phyloP scores from a whole-genome alignment of 2,888 invertebrate species.

The Pristionchus entomophagus region DNA sequence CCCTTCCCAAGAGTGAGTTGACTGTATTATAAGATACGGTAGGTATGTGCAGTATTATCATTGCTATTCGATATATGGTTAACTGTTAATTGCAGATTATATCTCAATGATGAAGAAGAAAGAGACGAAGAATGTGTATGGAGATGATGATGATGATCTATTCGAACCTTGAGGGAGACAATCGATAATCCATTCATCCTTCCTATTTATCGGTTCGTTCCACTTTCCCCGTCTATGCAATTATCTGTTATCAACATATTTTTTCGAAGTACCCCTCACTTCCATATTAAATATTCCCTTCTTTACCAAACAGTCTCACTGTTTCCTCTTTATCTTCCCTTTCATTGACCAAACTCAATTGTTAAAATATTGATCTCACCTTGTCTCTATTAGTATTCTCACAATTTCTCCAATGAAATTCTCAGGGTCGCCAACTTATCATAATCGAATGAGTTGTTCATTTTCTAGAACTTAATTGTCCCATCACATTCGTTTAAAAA shows the following conservation, averaged over 20 bases:
- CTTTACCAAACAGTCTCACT: no score
- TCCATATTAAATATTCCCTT: no score
- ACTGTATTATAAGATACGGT: background rate
- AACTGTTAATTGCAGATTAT: background rate
- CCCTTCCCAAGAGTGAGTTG: background rate
- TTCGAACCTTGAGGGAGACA: background rate
- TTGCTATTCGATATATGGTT: background rate
- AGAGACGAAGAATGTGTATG: background rate
- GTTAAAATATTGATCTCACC: no score
- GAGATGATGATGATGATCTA: background rate
- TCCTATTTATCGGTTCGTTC: background rate
- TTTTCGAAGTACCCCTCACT: background rate
- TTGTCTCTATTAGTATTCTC: no score
- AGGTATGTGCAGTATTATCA: no score
- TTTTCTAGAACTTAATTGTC: no score
- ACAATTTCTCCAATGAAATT: no score
- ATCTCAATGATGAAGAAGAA: constrained; percentile 9
- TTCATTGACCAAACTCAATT: no score
- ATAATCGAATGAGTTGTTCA: no score
- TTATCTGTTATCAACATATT: background rate
- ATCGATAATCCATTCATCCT: background rate
- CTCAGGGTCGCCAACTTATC: no score
- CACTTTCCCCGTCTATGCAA: background rate
- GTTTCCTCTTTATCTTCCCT: no score
- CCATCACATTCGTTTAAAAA: no score